A percentile compares a stretch with the other conserved stretches of the same genome.
Conservation (phyloP, 53 echinoderm and acorn worm species). For the Astropecten irregularis region DNA sequence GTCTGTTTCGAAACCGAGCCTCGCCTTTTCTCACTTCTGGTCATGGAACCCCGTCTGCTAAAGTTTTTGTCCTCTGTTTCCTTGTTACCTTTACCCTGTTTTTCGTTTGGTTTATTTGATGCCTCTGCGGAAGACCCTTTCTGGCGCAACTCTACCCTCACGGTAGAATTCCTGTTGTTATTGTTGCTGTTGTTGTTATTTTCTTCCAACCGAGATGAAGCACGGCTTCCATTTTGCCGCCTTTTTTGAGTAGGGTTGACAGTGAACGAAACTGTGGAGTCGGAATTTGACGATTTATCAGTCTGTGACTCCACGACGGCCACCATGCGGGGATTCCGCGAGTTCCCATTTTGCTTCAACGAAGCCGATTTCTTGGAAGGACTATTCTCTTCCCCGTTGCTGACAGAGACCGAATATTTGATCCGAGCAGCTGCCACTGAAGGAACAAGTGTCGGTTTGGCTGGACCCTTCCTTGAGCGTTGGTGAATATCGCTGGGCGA, state of each 20-base stretch:
- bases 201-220: neutral
- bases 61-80: neutral
- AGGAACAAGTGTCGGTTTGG: conserved; percentile 32
- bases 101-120: neutral
- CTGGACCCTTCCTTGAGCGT: neutral
- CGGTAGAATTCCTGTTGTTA: conserved; percentile 17
- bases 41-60: neutral
- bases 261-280: conserved; percentile 78
- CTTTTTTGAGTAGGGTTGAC: conserved; percentile 63
- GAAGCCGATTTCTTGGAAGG: conserved; percentile 28
- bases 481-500: neutral
- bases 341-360: conserved; percentile 20
- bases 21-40: conserved; percentile 24
- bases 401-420: conserved; percentile 61
- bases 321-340: conserved; percentile 63
- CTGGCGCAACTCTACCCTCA: neutral
- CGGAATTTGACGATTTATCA: conserved; percentile 47
- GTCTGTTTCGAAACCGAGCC: conserved; percentile 28
- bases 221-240: conserved; percentile 13
- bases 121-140: conserved; percentile 17
- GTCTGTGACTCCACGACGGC: conserved; percentile 78
- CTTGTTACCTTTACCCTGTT: conserved; percentile 14
- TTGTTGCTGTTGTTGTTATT: conserved; percentile 39
- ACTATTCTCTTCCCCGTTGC: conserved; percentile 12
- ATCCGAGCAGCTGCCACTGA: conserved; percentile 54